These are phyloP conservation scores for Stenolophus ochropezus DNA, from an alignment of 2,888 invertebrate genomes.

Conservation along the genomic window DNA sequence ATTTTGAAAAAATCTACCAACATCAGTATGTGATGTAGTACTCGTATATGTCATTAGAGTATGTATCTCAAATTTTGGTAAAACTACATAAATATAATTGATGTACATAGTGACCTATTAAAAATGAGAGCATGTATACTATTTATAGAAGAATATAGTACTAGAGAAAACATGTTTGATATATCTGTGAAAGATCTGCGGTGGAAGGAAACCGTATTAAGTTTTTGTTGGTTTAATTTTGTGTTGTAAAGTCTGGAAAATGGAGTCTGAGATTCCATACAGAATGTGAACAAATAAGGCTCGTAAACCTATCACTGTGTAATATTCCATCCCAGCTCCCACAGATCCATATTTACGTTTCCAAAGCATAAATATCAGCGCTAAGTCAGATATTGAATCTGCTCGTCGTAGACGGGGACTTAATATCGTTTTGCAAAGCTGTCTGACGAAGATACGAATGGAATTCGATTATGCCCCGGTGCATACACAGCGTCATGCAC, in stretches of 20 bases:
- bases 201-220: neutral
- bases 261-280: neutral
- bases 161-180: neutral
- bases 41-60: no score
- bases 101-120: no score
- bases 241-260: neutral
- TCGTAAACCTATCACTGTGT: conserved; percentile 34
- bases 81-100: no score
- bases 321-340: conserved; percentile 4
- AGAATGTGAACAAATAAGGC: conserved; percentile 35
- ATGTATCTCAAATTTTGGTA: no score
- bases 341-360: conserved; percentile 40
- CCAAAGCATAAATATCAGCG: conserved; percentile 28
- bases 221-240: neutral
- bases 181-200: neutral
- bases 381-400: conserved; percentile 48
- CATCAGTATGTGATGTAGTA: no score
- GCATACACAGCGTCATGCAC: conserved; percentile 34
- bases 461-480: conserved; percentile 38
- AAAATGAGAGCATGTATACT: no score
- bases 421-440: conserved; percentile 51
- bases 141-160: no score
- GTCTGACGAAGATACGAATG: conserved; percentile 40
- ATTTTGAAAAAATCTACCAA: no score
- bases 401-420: conserved; percentile 29